A percentile compares a stretch with the other conserved stretches of the same genome.
These are phyloP conservation scores for Adoxophyes honmai DNA, from an alignment of 1,140 invertebrate genomes.

Conservation along the genomic window DNA sequence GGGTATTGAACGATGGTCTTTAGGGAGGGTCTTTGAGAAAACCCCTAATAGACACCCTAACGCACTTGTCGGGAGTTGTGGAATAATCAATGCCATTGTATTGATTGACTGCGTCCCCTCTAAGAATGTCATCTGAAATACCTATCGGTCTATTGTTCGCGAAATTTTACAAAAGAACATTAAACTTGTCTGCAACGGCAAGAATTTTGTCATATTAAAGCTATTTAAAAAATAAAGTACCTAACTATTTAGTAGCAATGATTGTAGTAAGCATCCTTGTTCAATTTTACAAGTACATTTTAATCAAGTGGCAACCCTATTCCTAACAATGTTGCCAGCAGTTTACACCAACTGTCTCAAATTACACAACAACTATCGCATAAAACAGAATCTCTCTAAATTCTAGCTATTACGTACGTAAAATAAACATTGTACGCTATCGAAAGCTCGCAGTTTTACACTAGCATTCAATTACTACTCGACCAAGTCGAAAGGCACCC, in stretches of 20 bases:
- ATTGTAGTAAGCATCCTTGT: too few relatives aligned
- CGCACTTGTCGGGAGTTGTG: not conserved
- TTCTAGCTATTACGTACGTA: slow-evolving; percentile 3
- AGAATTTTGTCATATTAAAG: too few relatives aligned
- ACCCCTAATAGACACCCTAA: slow-evolving; percentile 1
- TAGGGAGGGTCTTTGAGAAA: slow-evolving; percentile 7
- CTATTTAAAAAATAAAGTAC: too few relatives aligned
- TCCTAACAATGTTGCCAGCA: too few relatives aligned
- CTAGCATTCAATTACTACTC: slow-evolving; percentile 1
- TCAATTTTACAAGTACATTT: too few relatives aligned
- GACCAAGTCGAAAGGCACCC: not conserved
- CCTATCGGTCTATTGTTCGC: too few relatives aligned
- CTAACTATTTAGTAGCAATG: too few relatives aligned
- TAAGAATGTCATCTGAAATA: slow-evolving; percentile 2
- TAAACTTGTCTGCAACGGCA: too few relatives aligned
- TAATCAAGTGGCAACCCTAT: too few relatives aligned
- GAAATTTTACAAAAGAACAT: too few relatives aligned
- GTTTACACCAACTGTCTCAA: too few relatives aligned
- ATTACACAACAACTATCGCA: slow-evolving; percentile 9
- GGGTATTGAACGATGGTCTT: not conserved
- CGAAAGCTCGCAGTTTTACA: slow-evolving; percentile 13
- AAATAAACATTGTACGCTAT: slow-evolving; percentile 5
- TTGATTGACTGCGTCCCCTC: slow-evolving; percentile 13
- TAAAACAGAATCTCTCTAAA: slow-evolving; percentile 4
- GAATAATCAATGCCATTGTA: slow-evolving; percentile 2